Conservation (phyloP, 2,113 vertebrate genomes). For the Athene noctua region DNA sequence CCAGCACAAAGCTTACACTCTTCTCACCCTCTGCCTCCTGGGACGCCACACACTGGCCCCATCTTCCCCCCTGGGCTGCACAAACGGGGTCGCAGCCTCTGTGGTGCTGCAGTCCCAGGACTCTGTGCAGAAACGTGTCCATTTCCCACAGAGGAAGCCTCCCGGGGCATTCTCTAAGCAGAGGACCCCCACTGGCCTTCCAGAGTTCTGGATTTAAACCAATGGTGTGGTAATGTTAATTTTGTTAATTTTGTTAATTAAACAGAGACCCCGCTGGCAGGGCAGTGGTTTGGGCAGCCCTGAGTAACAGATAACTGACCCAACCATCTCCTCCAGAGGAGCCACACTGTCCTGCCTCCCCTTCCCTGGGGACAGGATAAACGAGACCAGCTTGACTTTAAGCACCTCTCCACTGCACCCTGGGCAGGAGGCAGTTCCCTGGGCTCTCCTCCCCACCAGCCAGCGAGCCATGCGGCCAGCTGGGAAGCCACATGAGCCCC, state of each 20-base stretch:
- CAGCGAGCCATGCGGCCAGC: accelerated
- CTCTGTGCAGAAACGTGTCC: neutral
- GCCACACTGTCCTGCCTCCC: neutral
- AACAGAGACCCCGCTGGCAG: neutral
- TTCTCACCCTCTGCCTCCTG: neutral
- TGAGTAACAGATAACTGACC: neutral
- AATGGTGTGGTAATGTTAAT: accelerated
- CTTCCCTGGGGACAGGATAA: neutral
- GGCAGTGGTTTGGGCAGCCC: neutral
- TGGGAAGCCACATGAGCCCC: accelerated
- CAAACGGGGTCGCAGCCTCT: neutral
- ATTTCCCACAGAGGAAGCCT: neutral
- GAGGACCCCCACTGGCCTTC: neutral
- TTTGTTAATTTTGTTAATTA: no score
- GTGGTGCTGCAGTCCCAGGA: neutral
- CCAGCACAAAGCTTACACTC: neutral
- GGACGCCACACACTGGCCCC: neutral
- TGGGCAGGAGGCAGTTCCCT: neutral
- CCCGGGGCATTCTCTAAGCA: accelerated
- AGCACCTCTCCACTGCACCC: neutral
- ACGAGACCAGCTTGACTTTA: neutral
- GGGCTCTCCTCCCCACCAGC: neutral
- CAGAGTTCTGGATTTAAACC: neutral
- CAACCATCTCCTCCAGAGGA: neutral
- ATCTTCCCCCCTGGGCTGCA: neutral